Base-by-base conservation (phyloP, 2,797 vertebrate species). In the Salarias fasciatus region DNA sequence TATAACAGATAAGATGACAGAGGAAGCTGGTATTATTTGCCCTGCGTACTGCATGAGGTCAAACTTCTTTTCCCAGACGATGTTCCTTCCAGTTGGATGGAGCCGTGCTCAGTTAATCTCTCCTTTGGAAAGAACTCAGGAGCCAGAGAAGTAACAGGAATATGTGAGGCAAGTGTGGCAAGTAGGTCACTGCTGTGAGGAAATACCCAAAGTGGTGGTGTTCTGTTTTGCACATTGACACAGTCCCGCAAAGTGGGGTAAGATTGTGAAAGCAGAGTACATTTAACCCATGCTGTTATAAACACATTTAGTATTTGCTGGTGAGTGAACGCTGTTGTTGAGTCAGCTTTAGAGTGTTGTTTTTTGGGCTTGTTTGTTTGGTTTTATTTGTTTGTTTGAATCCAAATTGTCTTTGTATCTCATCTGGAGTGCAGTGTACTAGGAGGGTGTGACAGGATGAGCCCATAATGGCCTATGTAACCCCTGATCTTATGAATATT, bases 81-180 rank as follows among this genome's bases (percentile, higher is more conserved):
- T 49, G 65, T 77, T 86, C 64, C 75, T 88, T 86, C 76, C 80
- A 84, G 84, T 84, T 80, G 83, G 72, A 64, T 89, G 76, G 69
- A 85, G 57, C 44, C 18, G 7, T 65, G 38, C 56, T 84, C 60
- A 62, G 66, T 70, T 70, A 75, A 82, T 76, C 75, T 65, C 33
- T 59, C 79, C 66, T 80, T 77, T 80, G 63, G 82, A 83, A 71
- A 81, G 45, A 84, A 57, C 46, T 79, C 54, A 54, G 35, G 6
- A 79, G 43, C 59, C 35, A 62, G 54, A 72, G 53, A 65, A 74
- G 71, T 65, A 61, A 77, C 80, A 73, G 49, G 58, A 79, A 64
- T 64, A 64, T 74, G 49, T 72, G 61, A 72, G 44, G 59, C 51
- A 84, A 85, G 65, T 77, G 38, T 58, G 40, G 75, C 65, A 87